Evolutionary conservation across 2,888 invertebrate species (phyloP).

Genomic region (Nudaria mundana): DNA sequence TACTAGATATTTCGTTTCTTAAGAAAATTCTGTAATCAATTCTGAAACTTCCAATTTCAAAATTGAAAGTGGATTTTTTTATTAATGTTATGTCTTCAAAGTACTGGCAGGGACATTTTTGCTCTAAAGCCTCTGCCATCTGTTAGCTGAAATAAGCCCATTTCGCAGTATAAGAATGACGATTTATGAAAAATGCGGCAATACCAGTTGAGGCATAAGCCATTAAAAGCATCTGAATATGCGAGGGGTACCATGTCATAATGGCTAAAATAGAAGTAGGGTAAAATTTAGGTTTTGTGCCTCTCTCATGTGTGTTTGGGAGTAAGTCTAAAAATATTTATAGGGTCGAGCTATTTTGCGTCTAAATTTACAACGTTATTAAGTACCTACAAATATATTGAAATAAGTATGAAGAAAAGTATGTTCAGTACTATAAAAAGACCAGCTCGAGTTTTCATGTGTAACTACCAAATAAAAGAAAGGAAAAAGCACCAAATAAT

Average conservation of each 20-base stretch:
- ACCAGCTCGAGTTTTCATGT: no score
- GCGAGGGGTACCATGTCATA: conserved; percentile 61
- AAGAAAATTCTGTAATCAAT: neutral
- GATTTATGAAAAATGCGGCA: conserved; percentile 66
- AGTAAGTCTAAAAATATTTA: no score
- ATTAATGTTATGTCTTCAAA: neutral
- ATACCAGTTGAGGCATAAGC: conserved; percentile 46
- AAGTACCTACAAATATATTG: no score
- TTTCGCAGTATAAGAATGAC: conserved; percentile 48
- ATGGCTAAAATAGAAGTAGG: conserved; percentile 55
- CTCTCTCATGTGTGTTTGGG: no score
- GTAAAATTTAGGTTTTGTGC: conserved; percentile 45
- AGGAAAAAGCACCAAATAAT: no score
- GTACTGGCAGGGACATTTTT: conserved; percentile 9
- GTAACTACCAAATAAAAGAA: no score
- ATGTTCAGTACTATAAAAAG: no score
- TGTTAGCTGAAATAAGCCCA: conserved; percentile 35
- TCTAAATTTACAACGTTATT: no score
- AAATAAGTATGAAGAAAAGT: no score
- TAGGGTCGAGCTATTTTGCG: no score
- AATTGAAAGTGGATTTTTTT: no score
- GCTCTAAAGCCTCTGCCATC: conserved; percentile 22
- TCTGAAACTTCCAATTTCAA: neutral
- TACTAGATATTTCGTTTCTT: neutral
- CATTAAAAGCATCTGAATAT: conserved; percentile 72